Evolutionary conservation across 2,113 vertebrate species (phyloP).

Genomic region (Cryptomyrus ogoouensis): DNA sequence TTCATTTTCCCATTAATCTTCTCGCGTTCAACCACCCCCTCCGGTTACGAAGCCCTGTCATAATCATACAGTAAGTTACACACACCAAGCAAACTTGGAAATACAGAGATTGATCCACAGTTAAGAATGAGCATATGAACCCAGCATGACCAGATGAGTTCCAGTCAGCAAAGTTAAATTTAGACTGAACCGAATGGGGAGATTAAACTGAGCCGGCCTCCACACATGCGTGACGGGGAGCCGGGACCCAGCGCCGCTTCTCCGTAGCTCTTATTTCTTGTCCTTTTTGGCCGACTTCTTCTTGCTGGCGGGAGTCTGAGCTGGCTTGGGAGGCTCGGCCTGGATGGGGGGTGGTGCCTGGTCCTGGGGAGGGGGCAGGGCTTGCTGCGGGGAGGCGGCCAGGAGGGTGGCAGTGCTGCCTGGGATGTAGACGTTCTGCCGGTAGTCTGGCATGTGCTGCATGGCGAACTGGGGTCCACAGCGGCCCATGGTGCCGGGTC

Average conservation of each 20-base stretch:
- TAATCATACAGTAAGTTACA: neutral
- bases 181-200: neutral
- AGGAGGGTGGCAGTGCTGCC: slow-evolving; percentile 89
- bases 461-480: slow-evolving; percentile 95
- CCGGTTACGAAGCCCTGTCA: neutral
- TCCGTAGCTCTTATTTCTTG: slow-evolving; percentile 72
- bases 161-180: neutral
- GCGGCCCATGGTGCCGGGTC: slow-evolving; percentile 90
- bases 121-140: neutral
- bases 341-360: slow-evolving; percentile 33
- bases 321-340: slow-evolving; percentile 65
- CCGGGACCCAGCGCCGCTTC: neutral
- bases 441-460: slow-evolving; percentile 93
- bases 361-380: slow-evolving; percentile 61
- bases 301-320: slow-evolving; percentile 78
- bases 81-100: neutral
- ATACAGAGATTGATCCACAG: neutral
- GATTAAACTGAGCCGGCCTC: neutral
- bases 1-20: neutral
- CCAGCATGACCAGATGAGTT: neutral
- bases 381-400: slow-evolving; percentile 71
- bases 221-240: neutral
- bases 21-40: too few relatives aligned
- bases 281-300: slow-evolving; percentile 98
- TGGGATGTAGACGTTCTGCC: slow-evolving; percentile 96